These are phyloP conservation scores for Myotis findleyi DNA, from an alignment of 2,797 vertebrate species.

Conservation along the genomic window DNA sequence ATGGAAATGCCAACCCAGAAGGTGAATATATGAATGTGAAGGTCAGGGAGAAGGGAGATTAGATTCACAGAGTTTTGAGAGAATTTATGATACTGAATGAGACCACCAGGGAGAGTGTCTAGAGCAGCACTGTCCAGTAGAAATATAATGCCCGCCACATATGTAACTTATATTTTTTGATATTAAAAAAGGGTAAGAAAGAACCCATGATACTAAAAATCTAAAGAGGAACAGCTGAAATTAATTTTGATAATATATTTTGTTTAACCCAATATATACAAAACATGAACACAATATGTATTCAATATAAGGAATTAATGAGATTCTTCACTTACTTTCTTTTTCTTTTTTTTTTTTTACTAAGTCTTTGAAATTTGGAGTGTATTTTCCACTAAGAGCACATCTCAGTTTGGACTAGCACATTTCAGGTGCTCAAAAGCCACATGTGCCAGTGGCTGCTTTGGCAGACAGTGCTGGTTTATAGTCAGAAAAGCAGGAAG, in stretches of 20 bases:
- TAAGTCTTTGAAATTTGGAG: background rate
- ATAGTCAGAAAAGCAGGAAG: background rate
- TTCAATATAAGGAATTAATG: background rate
- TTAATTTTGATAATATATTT: slow-evolving; percentile 45
- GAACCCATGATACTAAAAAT: background rate
- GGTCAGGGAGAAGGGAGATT: background rate
- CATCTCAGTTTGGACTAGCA: background rate
- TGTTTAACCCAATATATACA: background rate
- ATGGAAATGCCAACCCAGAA: background rate
- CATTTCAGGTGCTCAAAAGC: background rate
- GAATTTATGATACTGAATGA: background rate
- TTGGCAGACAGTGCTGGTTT: background rate
- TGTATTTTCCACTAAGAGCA: background rate
- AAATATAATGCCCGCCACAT: background rate
- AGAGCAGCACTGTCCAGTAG: background rate
- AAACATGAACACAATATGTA: background rate
- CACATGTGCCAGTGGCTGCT: background rate
- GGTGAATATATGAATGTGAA: slow-evolving; percentile 12
- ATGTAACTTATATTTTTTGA: background rate
- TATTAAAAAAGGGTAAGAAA: background rate
- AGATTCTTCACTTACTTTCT: background rate
- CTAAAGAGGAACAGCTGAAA: background rate
- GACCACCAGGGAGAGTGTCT: background rate
- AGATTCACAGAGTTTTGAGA: background rate
- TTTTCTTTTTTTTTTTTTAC: background rate